Conservation (phyloP, 1,140 invertebrate species). For the Neodiprion virginianus region DNA sequence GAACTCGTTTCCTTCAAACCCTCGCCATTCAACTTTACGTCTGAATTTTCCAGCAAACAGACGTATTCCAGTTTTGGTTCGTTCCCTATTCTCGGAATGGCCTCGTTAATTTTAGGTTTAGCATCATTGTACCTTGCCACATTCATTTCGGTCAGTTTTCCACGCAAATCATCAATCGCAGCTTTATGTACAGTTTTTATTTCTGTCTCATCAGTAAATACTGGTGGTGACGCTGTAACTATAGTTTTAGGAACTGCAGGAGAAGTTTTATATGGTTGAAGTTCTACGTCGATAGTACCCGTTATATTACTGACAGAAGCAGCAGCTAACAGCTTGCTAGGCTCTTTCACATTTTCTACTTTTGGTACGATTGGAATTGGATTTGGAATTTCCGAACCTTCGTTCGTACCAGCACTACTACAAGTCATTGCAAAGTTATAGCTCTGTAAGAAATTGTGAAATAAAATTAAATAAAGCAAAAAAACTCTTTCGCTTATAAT, state of each 20-base stretch:
- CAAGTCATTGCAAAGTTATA: slow-evolving; percentile 47
- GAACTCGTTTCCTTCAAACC: not conserved
- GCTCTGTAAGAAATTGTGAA: slow-evolving; percentile 36
- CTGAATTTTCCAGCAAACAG: not conserved
- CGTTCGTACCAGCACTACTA: slow-evolving; percentile 41
- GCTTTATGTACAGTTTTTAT: not conserved
- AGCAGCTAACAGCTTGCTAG: not conserved
- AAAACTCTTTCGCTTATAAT: slow-evolving; percentile 15
- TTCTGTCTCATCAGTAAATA: slow-evolving; percentile 8
- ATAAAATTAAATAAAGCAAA: slow-evolving; percentile 8
- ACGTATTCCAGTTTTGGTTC: slow-evolving; percentile 10
- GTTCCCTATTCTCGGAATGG: not conserved
- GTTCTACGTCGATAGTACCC: not conserved
- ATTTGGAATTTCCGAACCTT: slow-evolving; percentile 35
- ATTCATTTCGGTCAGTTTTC: not conserved
- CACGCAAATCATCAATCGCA: not conserved
- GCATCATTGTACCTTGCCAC: not conserved
- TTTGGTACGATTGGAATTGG: slow-evolving; percentile 32
- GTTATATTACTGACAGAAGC: not conserved
- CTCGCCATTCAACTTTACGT: not conserved
- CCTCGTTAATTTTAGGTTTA: not conserved
- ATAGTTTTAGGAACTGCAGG: not conserved
- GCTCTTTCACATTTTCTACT: not conserved
- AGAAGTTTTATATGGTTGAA: not conserved
- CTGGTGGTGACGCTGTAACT: not conserved